Percentiles rank a stretch among this genome's conserved stretches.
Conservation (phyloP, 2,888 invertebrate genomes). For the Ornithoptera priamus region DNA sequence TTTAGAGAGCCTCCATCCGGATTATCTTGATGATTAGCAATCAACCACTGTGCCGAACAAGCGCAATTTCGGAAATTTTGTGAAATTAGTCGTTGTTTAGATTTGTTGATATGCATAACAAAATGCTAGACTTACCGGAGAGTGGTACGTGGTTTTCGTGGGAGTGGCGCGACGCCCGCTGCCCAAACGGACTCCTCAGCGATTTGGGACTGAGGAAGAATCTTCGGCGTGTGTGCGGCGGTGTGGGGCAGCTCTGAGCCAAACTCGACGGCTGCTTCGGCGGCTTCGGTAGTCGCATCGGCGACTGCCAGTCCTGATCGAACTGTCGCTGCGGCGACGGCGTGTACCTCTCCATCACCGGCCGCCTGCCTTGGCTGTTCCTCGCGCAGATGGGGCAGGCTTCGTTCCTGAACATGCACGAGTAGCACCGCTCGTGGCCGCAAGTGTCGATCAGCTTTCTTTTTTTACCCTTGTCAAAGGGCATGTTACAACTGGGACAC, state of each 20-base stretch:
- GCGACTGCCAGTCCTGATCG: constrained; percentile 73
- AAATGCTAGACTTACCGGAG: constrained; percentile 82
- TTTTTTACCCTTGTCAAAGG: constrained; percentile 98
- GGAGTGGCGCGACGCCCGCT: constrained; percentile 70
- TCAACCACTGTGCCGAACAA: no score
- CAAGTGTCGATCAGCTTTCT: constrained; percentile 96
- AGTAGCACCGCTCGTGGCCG: constrained; percentile 97
- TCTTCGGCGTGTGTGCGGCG: constrained; percentile 87
- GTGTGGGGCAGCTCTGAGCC: constrained; percentile 89
- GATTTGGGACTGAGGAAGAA: constrained; percentile 91
- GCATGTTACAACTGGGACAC: constrained; percentile 94
- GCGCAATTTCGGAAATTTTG: no score
- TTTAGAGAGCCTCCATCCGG: no score
- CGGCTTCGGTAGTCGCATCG: constrained; percentile 81
- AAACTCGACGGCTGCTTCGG: constrained; percentile 77
- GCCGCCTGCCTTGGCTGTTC: constrained; percentile 63
- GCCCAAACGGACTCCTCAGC: constrained; percentile 87
- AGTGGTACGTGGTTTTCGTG: constrained; percentile 84
- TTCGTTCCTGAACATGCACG: constrained; percentile 96
- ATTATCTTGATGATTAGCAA: no score
- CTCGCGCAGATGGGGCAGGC: constrained; percentile 91
- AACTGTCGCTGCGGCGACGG: constrained; percentile 68
- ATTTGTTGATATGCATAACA: constrained; percentile 34
- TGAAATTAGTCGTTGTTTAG: no score
- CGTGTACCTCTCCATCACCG: constrained; percentile 70